Base-by-base conservation (phyloP, 2,797 vertebrate species). In the Pipistrellus pipistrellus region DNA sequence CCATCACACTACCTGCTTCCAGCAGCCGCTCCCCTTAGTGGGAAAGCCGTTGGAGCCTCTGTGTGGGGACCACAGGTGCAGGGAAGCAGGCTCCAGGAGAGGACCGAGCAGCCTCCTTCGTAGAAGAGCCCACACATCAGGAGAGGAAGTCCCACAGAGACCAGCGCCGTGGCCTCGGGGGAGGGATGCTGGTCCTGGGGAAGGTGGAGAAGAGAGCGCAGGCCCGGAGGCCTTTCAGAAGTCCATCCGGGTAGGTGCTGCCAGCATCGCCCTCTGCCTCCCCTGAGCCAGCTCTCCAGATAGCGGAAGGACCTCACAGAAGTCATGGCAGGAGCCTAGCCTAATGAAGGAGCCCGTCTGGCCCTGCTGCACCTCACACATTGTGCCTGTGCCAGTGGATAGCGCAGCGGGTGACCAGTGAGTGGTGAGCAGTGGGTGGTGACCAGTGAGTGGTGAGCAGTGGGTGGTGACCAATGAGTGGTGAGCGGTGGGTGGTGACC, bases 221-320 rank as follows among this genome's bases (percentile, higher is more conserved):
- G 14, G 23, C 7, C 4, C 0, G 1, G 44, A 32, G n/a, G 12
- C 30, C n/a, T 32, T 15, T n/a, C 48, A 13, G 23, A 8, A 17
- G 15, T 76, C 11, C 48, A 3, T 17, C 12, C 7, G 0, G 8
- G 57, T 23, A 59, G 23, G 25, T 25, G 57, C 23, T 1, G 23
- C 1, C 23, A 27, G 57, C 57, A 59, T 25, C 23, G 1, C 21
- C 7, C 27, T 69, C 21, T 25, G 21, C 41, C 51, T 25, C 18
- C 27, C 0, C 1, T 69, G 18, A 30, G 48, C 15, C 8, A 4
- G 35, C 53, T 59, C 59, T 71, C 51, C 38, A 41, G 38, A 41
- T 41, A 41, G 0, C 35, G 75, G 41, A 48, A 81, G 53, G 71
- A 32, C 8, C 44, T 84, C 30, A 6, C 17, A 77, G 64, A 71